Base-by-base conservation (phyloP, 2,797 vertebrate species). In the Macroramphosus scolopax region DNA sequence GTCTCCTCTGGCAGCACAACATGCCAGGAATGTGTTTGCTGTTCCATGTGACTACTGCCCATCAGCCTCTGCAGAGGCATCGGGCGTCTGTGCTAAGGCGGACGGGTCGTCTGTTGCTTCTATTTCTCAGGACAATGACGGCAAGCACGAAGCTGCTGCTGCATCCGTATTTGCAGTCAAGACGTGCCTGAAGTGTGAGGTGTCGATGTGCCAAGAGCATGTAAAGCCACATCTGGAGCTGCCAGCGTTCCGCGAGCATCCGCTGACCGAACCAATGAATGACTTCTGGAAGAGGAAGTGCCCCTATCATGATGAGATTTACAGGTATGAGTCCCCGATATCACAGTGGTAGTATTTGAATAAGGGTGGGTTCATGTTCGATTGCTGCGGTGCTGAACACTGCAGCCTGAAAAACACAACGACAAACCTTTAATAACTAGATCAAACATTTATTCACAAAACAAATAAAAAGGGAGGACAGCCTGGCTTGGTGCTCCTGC, bases 151-250 rank as follows among this genome's bases (percentile, higher is more conserved):
- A n/a, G 51, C 22, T 0, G 44, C 32, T 1, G 18, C 43, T 0
- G 8, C 2, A 1, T 24, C 31, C 0, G 33, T 3, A 7, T 55
- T 60, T 4, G 90, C 90, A 0, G 80, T 92, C 8, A 90, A 87
- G 57, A 89, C 87, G 3, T 92, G 89, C 35, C 77, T 92, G 60
- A 91, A 91, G 47, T 92, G 90, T 1, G 89, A 92, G 75, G 89
- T 91, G 72, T 91, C 88, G 0, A 91, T 92, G 89, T 92, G 89
- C 36, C 52, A 67, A 45, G 78, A 88, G 39, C 90, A 92, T 5
- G 62, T 91, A 0, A 81, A 68, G 65, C 87, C 88, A 3, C 90
- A 92, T 50, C 76, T 90, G 49, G 87, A 90, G 16, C 77, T 89
- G 15, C 87, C 85, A 0, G 89, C 85, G 0, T 91, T 91, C 43